Percentiles rank a stretch among this genome's conserved stretches.
Evolutionary conservation across 2,888 invertebrate genomes (phyloP).

Genomic region (Drosophila borborema): DNA sequence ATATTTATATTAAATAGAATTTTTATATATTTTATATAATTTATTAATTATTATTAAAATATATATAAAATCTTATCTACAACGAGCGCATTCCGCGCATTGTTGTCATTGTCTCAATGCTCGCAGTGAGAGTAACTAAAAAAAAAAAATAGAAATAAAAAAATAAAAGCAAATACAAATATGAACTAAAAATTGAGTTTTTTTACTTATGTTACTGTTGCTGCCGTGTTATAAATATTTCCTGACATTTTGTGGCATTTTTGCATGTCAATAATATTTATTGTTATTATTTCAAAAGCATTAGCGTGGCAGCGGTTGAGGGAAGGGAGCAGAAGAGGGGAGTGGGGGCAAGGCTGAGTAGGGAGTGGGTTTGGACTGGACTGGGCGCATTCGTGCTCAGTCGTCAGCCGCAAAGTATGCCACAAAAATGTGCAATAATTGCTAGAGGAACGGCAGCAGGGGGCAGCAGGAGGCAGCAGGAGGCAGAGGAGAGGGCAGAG

Average conservation of each 20-base stretch:
- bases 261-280: conserved; percentile 76
- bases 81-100: too few species aligned
- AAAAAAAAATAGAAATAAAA: neutral
- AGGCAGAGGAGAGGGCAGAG: too few species aligned
- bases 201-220: neutral
- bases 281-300: conserved; percentile 70
- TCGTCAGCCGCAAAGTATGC: conserved; percentile 52
- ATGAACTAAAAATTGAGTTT: conserved; percentile 48
- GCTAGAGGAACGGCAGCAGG: conserved; percentile 1
- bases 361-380: neutral
- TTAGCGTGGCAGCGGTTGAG: conserved; percentile 46
- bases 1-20: too few species aligned
- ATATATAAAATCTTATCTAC: too few species aligned
- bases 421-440: conserved; percentile 68
- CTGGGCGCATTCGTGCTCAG: conserved; percentile 42
- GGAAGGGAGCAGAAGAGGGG: too few species aligned
- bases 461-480: too few species aligned
- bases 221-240: conserved; percentile 64
- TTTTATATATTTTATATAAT: too few species aligned
- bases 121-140: neutral
- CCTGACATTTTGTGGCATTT: conserved; percentile 65
- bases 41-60: too few species aligned
- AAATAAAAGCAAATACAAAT: conserved; percentile 26
- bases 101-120: neutral
- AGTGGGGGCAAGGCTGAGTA: neutral